Base-by-base conservation (phyloP, 2,113 vertebrate genomes). In the Cathartes aura region DNA sequence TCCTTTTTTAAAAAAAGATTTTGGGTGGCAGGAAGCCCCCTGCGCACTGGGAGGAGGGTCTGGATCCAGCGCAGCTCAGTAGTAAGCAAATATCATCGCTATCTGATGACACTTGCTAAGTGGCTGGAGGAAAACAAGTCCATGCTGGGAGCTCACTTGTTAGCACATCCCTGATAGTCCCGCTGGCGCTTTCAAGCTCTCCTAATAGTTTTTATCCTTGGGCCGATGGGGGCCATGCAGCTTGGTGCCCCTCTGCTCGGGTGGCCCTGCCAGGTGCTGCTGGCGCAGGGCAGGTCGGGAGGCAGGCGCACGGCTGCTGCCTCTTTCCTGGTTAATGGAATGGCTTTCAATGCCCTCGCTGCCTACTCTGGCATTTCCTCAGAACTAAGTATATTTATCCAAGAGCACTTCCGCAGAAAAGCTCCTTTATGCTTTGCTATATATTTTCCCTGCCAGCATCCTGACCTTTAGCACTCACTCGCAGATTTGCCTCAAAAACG, bases 361-460 rank as follows among this genome's bases (percentile, higher is more conserved):
- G 78, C 71, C 90, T 50, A 40, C 83, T 16, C 68, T 0, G 71
- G 90, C 72, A 81, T 87, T 92, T 94, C 73, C 93, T 86, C 47
- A 60, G 45, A 80, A 63, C 30, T 50, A 67, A 87, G 71, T n/a
- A 3, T 86, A 66, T 83, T 95, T 94, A 68, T 79, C 71, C 95
- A 91, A 89, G 58, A 73, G 90, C 73, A 95, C 36, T 97, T 97
- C 87, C 62, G 47, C 81, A 97, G 93, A 95, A 97, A 97, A 96
- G 66, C 48, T 85, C 74, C 82, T 91, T 94, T 96, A 48, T 97
- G 48, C 78, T 75, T 82, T 43, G 45, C 53, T 80, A 3, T 42
- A 18, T 64, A 8, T 82, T 64, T 62, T 82, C 45, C 58, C 48
- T 93, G 93, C 93, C 97, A 97, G 82, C 85, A 90, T 85, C 84